Evolutionary conservation across 1,140 invertebrate species (phyloP).

Genomic region (Semibalanus balanoides): DNA sequence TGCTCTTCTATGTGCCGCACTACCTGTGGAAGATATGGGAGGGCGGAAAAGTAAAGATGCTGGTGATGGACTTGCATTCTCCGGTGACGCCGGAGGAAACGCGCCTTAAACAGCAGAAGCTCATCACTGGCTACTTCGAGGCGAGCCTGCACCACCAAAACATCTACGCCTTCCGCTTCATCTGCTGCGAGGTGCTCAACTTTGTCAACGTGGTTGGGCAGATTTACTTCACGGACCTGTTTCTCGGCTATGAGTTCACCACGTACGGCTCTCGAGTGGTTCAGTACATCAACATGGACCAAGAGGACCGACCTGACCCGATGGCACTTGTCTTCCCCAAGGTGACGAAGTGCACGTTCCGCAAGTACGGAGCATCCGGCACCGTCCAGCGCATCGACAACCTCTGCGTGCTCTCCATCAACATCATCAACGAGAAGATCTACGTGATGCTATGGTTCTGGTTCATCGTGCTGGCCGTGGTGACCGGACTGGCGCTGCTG

Average conservation of each 20-base stretch:
- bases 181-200: constrained; percentile 26
- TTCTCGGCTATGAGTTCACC: no score
- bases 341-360: constrained; percentile 23
- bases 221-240: constrained; percentile 26
- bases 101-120: no score
- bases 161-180: constrained; percentile 9
- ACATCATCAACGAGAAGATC: no score
- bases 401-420: constrained; percentile 32
- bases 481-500: constrained; percentile 24
- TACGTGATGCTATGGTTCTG: constrained; percentile 12
- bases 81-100: no score
- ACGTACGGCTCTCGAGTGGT: constrained; percentile 21
- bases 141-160: no score
- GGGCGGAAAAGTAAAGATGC: constrained; percentile 19
- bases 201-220: constrained; percentile 26
- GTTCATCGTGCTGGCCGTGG: constrained; percentile 28
- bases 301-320: constrained; percentile 19
- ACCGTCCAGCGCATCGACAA: constrained; percentile 29
- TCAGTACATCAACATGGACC: no score
- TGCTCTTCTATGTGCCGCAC: constrained; percentile 34
- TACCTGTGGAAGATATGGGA: constrained; percentile 50
- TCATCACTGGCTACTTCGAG: no score
- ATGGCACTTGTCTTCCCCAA: constrained; percentile 26
- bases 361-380: constrained; percentile 27
- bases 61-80: constrained; percentile 20